Evolutionary conservation across 2,113 vertebrate genomes (phyloP).

Genomic region (Sclerurus mexicanus): DNA sequence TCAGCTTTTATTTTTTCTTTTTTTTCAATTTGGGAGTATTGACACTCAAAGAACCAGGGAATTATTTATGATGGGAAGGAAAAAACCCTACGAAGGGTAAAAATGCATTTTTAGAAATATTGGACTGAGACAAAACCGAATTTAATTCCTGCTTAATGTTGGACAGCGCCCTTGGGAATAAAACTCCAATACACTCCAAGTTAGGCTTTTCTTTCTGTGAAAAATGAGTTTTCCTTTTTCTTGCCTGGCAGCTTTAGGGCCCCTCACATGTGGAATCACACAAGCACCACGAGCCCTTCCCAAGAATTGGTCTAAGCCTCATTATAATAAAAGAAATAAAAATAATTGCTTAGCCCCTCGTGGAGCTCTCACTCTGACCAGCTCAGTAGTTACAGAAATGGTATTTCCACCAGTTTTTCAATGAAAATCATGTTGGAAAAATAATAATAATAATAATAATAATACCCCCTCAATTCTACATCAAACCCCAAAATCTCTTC

Average conservation of each 20-base stretch:
- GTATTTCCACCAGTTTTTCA: not conserved
- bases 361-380: not conserved
- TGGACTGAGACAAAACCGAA: not conserved
- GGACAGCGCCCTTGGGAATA: not conserved
- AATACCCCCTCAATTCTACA: not conserved
- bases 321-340: not conserved
- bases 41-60: not conserved
- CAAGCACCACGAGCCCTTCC: not conserved
- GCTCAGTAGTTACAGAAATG: not conserved
- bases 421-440: not conserved
- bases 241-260: not conserved
- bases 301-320: not conserved
- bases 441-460: no score
- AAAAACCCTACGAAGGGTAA: not conserved
- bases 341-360: not conserved
- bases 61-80: not conserved
- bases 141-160: not conserved
- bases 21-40: not conserved
- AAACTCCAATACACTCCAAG: not conserved
- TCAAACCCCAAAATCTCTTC: rapidly evolving
- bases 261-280: rapidly evolving
- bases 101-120: not conserved
- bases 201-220: not conserved
- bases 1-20: no score
- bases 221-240: not conserved